phyloP scores from a whole-genome alignment of 2,888 invertebrate species.

The Labia minor region DNA sequence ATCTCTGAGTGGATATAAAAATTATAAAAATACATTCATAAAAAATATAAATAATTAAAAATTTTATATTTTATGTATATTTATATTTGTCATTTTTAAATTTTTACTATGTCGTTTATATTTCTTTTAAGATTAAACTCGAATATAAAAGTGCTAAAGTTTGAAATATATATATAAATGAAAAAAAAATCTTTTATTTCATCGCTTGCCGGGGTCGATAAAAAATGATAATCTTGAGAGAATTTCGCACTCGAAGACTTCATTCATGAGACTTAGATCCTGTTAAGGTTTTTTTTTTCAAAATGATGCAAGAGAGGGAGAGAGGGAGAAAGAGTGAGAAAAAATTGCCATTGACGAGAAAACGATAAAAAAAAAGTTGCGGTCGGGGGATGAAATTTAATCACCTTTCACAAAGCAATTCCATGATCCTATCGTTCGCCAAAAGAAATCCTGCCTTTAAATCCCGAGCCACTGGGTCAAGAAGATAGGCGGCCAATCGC shows the following conservation, averaged over 20 bases:
- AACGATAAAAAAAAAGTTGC: slow-evolving; percentile 2
- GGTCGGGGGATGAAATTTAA: not conserved
- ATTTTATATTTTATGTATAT: no score
- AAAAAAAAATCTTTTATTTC: not conserved
- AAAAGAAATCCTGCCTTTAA: not conserved
- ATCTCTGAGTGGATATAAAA: no score
- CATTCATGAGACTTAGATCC: not conserved
- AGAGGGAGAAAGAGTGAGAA: no score
- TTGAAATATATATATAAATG: not conserved
- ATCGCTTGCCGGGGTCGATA: not conserved
- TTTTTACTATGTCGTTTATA: no score
- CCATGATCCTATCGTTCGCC: not conserved
- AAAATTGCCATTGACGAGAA: not conserved
- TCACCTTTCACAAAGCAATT: slow-evolving; percentile 13
- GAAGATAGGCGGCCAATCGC: not conserved
- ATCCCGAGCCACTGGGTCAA: slow-evolving; percentile 1
- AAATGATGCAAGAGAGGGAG: not conserved
- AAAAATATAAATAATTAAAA: no score
- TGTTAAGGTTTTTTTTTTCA: not conserved
- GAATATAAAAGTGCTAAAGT: not conserved
- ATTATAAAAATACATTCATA: no score
- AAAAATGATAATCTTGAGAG: slow-evolving; percentile 9
- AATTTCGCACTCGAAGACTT: slow-evolving; percentile 7
- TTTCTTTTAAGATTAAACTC: no score
- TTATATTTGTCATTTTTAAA: no score